phyloP scores from a whole-genome alignment of 2,888 invertebrate genomes.

The Calameuta pallipes region DNA sequence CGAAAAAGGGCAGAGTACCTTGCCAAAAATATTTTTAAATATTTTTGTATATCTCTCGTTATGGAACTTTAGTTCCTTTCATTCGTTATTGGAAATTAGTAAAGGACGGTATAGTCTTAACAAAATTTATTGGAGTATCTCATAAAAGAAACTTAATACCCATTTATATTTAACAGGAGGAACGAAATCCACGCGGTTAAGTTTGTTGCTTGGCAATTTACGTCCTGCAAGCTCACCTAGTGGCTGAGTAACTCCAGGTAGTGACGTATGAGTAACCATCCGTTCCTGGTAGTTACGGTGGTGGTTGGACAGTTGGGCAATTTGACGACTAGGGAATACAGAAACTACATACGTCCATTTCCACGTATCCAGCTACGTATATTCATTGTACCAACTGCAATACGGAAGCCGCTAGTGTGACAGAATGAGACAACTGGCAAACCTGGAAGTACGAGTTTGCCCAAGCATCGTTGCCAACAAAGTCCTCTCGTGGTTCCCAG shows the following conservation, averaged over 20 bases:
- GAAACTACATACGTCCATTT: not conserved
- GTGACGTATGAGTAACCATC: not conserved
- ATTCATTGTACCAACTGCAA: not conserved
- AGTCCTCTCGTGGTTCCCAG: not conserved
- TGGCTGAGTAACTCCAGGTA: not conserved
- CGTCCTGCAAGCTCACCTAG: not conserved
- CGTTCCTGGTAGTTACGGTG: not conserved
- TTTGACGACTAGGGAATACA: not conserved
- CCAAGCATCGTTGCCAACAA: not conserved
- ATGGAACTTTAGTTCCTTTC: too few species aligned
- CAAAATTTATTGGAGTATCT: too few species aligned
- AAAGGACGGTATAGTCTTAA: accelerated
- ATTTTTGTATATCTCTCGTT: too few species aligned
- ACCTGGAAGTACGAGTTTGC: not conserved
- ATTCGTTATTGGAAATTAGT: too few species aligned
- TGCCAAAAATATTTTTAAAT: too few species aligned
- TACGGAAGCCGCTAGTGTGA: not conserved
- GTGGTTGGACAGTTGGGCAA: not conserved
- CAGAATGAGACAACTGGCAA: not conserved
- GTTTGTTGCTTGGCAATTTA: not conserved
- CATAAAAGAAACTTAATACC: not conserved
- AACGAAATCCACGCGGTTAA: not conserved
- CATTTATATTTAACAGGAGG: not conserved
- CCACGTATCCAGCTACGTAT: not conserved
- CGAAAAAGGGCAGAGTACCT: not conserved